Percentiles rank a stretch among this genome's conserved stretches.
Conservation (phyloP, 2,797 vertebrate species). For the Euthynnus affinis region DNA sequence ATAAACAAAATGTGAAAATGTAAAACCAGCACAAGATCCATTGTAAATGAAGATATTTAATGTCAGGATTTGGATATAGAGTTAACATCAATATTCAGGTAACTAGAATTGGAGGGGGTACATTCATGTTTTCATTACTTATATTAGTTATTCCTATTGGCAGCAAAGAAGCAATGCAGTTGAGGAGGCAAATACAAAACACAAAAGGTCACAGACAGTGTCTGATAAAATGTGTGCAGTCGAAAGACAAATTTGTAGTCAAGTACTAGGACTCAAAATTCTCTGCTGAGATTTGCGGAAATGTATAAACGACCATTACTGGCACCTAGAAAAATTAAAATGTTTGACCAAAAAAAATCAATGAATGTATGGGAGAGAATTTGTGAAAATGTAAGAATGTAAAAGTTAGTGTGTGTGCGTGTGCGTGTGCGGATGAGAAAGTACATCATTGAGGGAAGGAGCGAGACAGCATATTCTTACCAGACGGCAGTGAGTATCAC, state of each 20-base stretch:
- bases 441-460: neutral
- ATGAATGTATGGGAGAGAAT: too few relatives aligned
- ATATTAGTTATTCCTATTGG: neutral
- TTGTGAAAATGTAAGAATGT: too few relatives aligned
- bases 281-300: too few relatives aligned
- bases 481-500: slow-evolving; percentile 78
- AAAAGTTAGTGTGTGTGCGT: too few relatives aligned
- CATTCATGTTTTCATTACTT: neutral
- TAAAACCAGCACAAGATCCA: neutral
- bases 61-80: neutral
- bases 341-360: too few relatives aligned
- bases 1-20: neutral
- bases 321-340: too few relatives aligned
- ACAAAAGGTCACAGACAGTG: neutral
- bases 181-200: neutral
- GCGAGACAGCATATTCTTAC: slow-evolving; percentile 76
- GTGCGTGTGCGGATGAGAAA: neutral
- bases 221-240: too few relatives aligned
- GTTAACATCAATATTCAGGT: neutral
- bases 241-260: too few relatives aligned
- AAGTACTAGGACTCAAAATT: too few relatives aligned
- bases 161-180: neutral
- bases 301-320: too few relatives aligned
- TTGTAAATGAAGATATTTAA: neutral
- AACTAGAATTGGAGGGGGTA: neutral